Percentiles rank a stretch among this genome's conserved stretches.
These are phyloP conservation scores for Talpa occidentalis DNA, from an alignment of 2,113 vertebrate genomes.

Conservation along the genomic window DNA sequence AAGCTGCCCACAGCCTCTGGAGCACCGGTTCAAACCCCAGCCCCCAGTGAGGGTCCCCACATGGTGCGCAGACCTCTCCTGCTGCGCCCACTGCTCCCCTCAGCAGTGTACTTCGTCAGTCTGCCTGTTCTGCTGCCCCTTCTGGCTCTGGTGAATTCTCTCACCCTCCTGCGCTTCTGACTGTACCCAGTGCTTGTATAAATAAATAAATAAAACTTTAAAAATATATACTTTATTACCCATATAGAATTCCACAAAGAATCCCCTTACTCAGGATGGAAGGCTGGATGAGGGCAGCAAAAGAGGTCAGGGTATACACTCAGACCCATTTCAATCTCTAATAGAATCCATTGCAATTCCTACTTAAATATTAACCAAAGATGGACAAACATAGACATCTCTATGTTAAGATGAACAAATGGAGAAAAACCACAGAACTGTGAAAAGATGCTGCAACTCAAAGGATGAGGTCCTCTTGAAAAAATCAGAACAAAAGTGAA, in stretches of 20 bases:
- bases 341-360: background rate
- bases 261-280: background rate
- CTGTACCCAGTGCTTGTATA: too few relatives aligned
- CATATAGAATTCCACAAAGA: background rate
- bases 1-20: too few relatives aligned
- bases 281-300: background rate
- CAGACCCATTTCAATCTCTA: background rate
- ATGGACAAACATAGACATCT: background rate
- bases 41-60: too few relatives aligned
- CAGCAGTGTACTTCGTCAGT: too few relatives aligned
- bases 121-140: too few relatives aligned
- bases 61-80: too few relatives aligned
- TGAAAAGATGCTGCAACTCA: slow-evolving; percentile 28
- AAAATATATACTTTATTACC: background rate
- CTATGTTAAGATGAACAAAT: slow-evolving; percentile 40
- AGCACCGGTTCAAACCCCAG: too few relatives aligned
- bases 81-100: too few relatives aligned
- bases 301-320: background rate
- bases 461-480: background rate
- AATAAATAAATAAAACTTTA: too few relatives aligned
- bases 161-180: too few relatives aligned
- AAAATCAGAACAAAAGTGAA: slow-evolving; percentile 8
- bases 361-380: slow-evolving; percentile 23
- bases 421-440: background rate
- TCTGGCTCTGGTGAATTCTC: too few relatives aligned